Percentiles rank a stretch among this genome's conserved stretches.
phyloP scores from a whole-genome alignment of 2,113 vertebrate genomes.

The Nycticorax nycticorax region DNA sequence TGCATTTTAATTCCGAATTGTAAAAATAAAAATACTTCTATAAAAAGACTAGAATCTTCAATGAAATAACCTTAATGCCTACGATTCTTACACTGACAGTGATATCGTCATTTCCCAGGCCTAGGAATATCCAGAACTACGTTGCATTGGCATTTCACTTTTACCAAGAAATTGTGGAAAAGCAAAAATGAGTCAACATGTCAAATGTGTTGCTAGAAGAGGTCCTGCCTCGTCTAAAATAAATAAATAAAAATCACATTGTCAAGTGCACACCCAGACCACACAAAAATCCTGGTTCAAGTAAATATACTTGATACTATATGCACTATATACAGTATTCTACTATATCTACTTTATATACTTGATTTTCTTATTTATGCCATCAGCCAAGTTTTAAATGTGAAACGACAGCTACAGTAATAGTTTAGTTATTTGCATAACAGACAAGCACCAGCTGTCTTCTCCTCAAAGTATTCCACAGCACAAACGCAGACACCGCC shows the following conservation, averaged over 20 bases:
- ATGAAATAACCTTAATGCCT: neutral
- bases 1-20: neutral
- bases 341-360: accelerated
- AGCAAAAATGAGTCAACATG: neutral
- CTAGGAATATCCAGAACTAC: neutral
- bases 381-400: neutral
- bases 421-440: neutral
- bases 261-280: neutral
- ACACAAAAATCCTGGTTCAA: neutral
- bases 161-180: neutral
- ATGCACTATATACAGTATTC: accelerated
- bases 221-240: neutral
- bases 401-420: accelerated
- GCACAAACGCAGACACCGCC: accelerated
- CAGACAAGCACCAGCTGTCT: neutral
- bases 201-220: neutral
- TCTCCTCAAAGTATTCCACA: neutral
- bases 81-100: accelerated
- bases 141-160: accelerated
- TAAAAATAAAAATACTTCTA: neutral
- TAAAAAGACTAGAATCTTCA: neutral
- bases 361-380: neutral
- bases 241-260: neutral
- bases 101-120: neutral
- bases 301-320: accelerated